A percentile compares a stretch with the other conserved stretches of the same genome.
These are phyloP conservation scores for Luperina testacea DNA, from an alignment of 2,888 invertebrate genomes.

Conservation along the genomic window DNA sequence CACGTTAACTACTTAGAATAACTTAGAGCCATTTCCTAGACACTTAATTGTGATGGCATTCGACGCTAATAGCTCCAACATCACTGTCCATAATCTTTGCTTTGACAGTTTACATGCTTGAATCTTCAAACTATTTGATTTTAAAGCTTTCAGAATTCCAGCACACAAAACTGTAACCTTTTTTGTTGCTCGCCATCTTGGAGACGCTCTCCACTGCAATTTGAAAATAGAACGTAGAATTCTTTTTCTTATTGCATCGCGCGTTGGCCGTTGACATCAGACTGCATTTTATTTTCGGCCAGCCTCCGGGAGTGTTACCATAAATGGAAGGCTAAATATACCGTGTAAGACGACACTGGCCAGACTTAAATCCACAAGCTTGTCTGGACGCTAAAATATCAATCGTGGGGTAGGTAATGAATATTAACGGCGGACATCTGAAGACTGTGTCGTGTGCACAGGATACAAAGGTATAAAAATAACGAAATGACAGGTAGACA, in stretches of 20 bases:
- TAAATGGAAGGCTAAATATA: conserved; percentile 77
- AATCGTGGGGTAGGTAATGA: conserved; percentile 60
- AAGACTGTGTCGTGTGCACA: conserved; percentile 33
- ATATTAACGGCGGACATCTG: conserved; percentile 45
- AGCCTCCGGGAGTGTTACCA: conserved; percentile 84
- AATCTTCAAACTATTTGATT: conserved; percentile 45
- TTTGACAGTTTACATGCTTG: conserved; percentile 52
- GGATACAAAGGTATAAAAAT: conserved; percentile 53
- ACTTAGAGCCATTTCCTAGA: conserved; percentile 48
- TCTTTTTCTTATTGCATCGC: conserved; percentile 85
- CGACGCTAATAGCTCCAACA: conserved; percentile 39
- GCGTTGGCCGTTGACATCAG: conserved; percentile 84
- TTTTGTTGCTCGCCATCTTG: conserved; percentile 76
- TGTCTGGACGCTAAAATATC: conserved; percentile 51
- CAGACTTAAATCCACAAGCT: conserved; percentile 50
- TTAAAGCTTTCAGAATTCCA: conserved; percentile 57
- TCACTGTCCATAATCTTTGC: conserved; percentile 38
- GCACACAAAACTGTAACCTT: conserved; percentile 73
- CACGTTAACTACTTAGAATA: conserved; percentile 52
- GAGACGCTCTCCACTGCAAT: conserved; percentile 80
- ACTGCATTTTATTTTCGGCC: conserved; percentile 86
- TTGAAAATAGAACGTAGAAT: conserved; percentile 84
- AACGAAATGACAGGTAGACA: conserved; percentile 39
- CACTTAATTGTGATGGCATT: conserved; percentile 47
- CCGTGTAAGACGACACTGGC: conserved; percentile 72